Evolutionary conservation across 2,888 invertebrate species (phyloP).

Genomic region (Campoplex nolae): DNA sequence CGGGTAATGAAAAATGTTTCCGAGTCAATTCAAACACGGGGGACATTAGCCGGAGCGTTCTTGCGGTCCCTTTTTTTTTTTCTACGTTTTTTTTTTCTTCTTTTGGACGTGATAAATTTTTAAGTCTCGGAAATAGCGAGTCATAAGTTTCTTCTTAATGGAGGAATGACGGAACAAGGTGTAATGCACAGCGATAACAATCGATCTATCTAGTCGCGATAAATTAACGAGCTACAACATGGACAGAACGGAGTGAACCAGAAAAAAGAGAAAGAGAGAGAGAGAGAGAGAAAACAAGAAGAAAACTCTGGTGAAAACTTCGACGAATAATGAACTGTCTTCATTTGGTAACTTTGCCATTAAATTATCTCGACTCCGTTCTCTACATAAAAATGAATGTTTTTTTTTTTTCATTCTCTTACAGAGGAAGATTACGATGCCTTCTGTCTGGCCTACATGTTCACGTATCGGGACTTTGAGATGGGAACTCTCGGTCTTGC

Average conservation of each 20-base stretch:
- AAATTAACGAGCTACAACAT: conserved; percentile 36
- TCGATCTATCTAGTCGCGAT: conserved; percentile 36
- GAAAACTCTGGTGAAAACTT: conserved; percentile 32
- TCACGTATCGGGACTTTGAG: conserved; percentile 98
- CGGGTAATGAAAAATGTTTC: conserved; percentile 29
- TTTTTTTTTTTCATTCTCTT: conserved; percentile 51
- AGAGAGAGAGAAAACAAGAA: conserved; percentile 6
- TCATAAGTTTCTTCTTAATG: conserved; percentile 31
- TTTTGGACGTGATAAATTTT: conserved; percentile 19
- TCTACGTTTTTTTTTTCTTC: conserved; percentile 24
- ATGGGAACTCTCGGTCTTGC: conserved; percentile 98
- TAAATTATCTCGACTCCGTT: conserved; percentile 11
- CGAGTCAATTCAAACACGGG: conserved; percentile 28
- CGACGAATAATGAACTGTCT: conserved; percentile 33
- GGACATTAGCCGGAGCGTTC: conserved; percentile 25
- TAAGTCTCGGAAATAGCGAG: conserved; percentile 42
- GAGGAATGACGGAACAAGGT: conserved; percentile 31
- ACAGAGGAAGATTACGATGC: conserved; percentile 99
- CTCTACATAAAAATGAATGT: background rate
- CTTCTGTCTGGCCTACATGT: conserved; percentile 99
- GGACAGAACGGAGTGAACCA: background rate
- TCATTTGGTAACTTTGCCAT: conserved; percentile 36
- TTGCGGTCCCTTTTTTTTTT: conserved; percentile 27
- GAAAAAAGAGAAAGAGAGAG: background rate
- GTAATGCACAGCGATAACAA: conserved; percentile 29